Evolutionary conservation across 2,888 invertebrate genomes (phyloP).

Genomic region (Coleophora flavipennella): DNA sequence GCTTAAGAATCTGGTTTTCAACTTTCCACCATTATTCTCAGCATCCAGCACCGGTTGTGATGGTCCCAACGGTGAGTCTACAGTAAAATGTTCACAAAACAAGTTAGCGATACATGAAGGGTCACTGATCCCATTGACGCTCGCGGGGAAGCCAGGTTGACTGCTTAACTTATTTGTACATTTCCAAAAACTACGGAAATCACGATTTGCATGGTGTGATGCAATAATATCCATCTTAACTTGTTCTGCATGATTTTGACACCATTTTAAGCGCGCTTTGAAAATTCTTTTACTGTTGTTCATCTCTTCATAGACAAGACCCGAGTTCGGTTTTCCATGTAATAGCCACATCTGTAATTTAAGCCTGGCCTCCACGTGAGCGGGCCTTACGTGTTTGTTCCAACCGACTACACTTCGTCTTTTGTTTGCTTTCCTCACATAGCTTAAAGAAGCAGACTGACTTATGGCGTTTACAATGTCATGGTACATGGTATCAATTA

Average conservation of each 20-base stretch:
- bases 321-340: slow-evolving; percentile 1
- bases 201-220: slow-evolving; percentile 1
- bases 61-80: background rate
- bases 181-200: slow-evolving; percentile 10
- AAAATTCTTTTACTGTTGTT: slow-evolving; percentile 5
- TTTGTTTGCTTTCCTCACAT: background rate
- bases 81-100: background rate
- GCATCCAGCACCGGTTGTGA: background rate
- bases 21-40: background rate
- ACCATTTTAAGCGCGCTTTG: slow-evolving; percentile 9
- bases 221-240: slow-evolving; percentile 10
- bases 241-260: slow-evolving; percentile 9
- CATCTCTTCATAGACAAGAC: slow-evolving; percentile 9
- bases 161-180: slow-evolving; percentile 5
- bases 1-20: background rate
- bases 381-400: background rate
- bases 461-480: background rate
- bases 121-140: background rate
- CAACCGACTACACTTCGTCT: background rate
- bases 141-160: background rate
- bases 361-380: background rate
- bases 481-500: background rate
- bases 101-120: background rate
- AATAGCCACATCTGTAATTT: background rate
- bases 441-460: background rate